A percentile compares a stretch with the other conserved stretches of the same genome.
Evolutionary conservation across 2,797 vertebrate species (phyloP).

Genomic region (Sandelia bainsii): DNA sequence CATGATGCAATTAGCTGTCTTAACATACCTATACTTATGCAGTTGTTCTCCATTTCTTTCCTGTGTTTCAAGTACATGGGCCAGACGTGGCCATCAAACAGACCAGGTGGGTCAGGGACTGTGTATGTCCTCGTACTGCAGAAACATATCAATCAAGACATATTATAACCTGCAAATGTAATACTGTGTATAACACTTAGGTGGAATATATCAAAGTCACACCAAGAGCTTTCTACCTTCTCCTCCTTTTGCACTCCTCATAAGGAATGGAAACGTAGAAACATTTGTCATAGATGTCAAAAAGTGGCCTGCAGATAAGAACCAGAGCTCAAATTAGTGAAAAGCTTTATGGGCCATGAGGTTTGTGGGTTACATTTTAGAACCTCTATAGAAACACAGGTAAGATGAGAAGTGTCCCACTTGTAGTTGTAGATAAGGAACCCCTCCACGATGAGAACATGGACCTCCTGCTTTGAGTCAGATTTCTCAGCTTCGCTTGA

Average conservation of each 20-base stretch:
- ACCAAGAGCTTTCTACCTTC: conserved; percentile 83
- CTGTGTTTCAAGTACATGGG: conserved; percentile 95
- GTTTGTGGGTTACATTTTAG: neutral
- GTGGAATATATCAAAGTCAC: conserved; percentile 5
- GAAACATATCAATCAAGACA: conserved; percentile 17
- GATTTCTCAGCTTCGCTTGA: conserved; percentile 68
- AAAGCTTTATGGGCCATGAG: conserved; percentile 21
- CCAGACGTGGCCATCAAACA: conserved; percentile 96
- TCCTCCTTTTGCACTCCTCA: conserved; percentile 92
- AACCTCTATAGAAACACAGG: neutral
- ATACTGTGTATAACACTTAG: neutral
- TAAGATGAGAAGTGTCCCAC: conserved; percentile 73
- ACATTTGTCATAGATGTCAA: conserved; percentile 87
- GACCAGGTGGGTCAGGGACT: conserved; percentile 90
- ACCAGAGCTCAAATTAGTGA: conserved; percentile 36
- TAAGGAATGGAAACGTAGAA: conserved; percentile 94
- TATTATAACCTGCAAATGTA: neutral
- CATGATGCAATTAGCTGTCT: neutral
- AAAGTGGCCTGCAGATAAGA: conserved; percentile 84
- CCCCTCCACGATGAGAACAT: conserved; percentile 94
- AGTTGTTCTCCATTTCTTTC: conserved; percentile 88
- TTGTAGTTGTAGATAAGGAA: conserved; percentile 97
- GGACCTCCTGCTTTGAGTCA: conserved; percentile 75
- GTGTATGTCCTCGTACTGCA: conserved; percentile 90
- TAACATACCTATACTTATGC: conserved; percentile 85